Conservation (phyloP, 2,888 invertebrate species). For the Polydrusus tereticollis region DNA sequence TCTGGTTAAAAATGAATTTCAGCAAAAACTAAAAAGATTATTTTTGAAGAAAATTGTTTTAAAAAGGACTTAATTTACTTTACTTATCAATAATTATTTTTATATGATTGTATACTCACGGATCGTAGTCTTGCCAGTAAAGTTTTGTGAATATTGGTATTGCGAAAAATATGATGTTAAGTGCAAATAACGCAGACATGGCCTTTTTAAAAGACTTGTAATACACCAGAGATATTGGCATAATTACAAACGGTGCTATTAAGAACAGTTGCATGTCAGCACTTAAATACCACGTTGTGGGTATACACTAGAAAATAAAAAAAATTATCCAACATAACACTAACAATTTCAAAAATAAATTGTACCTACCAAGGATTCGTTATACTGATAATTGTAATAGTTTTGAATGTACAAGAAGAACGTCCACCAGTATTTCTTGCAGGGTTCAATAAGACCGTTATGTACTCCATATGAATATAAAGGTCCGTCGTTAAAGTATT, state of each 20-base stretch:
- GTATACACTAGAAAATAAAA: slow-evolving; percentile 59
- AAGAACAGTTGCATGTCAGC: slow-evolving; percentile 65
- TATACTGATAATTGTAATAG: slow-evolving; percentile 55
- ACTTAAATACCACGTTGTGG: slow-evolving; percentile 64
- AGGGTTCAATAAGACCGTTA: slow-evolving; percentile 49
- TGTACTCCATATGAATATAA: slow-evolving; percentile 35
- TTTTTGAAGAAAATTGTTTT: no score
- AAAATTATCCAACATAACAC: no score
- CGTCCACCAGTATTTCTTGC: slow-evolving; percentile 64
- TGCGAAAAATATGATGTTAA: slow-evolving; percentile 47
- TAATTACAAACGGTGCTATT: slow-evolving; percentile 60
- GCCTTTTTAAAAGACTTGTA: slow-evolving; percentile 49
- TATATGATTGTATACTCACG: slow-evolving; percentile 34
- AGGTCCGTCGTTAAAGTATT: slow-evolving; percentile 33
- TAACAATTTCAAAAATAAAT: no score
- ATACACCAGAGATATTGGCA: slow-evolving; percentile 55
- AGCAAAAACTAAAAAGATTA: not conserved
- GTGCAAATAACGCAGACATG: slow-evolving; percentile 48
- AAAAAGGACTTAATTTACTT: no score
- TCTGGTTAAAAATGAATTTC: not conserved
- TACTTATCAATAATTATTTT: not conserved
- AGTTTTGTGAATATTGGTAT: slow-evolving; percentile 50
- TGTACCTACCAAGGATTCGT: slow-evolving; percentile 37
- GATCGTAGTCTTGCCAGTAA: slow-evolving; percentile 48
- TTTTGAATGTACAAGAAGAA: slow-evolving; percentile 66